These are phyloP conservation scores for Hemichromis elongatus DNA, from an alignment of 2,113 vertebrate species.

Conservation along the genomic window DNA sequence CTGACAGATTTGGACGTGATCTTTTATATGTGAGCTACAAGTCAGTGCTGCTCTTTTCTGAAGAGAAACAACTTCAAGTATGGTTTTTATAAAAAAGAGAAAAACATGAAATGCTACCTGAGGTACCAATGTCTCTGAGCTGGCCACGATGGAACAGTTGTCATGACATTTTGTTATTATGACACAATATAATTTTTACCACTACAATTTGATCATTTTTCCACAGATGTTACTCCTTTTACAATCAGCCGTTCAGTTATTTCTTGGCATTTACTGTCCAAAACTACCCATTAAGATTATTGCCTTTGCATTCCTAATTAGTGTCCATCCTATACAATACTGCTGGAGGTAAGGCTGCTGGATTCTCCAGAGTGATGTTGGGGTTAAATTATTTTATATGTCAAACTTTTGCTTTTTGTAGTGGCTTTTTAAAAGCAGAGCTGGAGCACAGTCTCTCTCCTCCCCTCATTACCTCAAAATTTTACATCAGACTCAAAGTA, in stretches of 20 bases:
- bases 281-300: neutral
- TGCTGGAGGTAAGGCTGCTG: neutral
- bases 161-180: neutral
- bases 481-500: neutral
- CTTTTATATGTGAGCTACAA: neutral
- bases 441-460: neutral
- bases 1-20: neutral
- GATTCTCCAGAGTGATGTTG: neutral
- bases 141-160: too few species aligned
- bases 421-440: neutral
- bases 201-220: too few species aligned
- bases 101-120: neutral
- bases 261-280: neutral
- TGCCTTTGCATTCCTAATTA: neutral
- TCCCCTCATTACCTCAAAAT: neutral
- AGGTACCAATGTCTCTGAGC: neutral
- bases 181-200: neutral
- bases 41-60: neutral
- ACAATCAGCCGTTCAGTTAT: neutral
- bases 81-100: neutral
- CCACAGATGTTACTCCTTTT: neutral
- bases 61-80: rapidly evolving
- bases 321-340: neutral
- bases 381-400: neutral
- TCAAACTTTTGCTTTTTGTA: neutral